A percentile compares a stretch with the other conserved stretches of the same genome.
Conservation (phyloP, 2,113 vertebrate genomes). For the Eurystomus gularis region DNA sequence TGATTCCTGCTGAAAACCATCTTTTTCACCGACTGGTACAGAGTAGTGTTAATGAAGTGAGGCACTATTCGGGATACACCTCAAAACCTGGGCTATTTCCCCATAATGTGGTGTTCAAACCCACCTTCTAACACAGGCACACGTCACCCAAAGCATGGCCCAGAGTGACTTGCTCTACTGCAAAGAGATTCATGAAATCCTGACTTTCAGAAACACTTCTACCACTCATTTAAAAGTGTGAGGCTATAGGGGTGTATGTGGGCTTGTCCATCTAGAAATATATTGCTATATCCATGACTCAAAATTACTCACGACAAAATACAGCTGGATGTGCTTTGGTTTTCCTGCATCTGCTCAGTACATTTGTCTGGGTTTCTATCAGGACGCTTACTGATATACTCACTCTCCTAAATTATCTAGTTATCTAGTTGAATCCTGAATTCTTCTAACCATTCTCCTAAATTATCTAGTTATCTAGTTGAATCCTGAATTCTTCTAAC, state of each 20-base stretch:
- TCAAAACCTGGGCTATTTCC: not conserved
- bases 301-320: not conserved
- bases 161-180: not conserved
- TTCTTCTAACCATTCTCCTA: not conserved
- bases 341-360: not conserved
- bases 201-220: not conserved
- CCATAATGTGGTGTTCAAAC: not conserved
- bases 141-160: not conserved
- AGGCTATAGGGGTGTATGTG: not conserved
- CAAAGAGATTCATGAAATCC: not conserved
- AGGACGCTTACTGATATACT: not conserved
- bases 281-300: not conserved
- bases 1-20: not conserved
- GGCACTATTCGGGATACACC: not conserved
- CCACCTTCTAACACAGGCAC: not conserved
- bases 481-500: not conserved
- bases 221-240: not conserved
- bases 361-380: not conserved
- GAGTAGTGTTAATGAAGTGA: not conserved
- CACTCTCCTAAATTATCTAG: not conserved
- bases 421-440: not conserved
- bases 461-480: not conserved
- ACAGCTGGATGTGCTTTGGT: not conserved
- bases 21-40: not conserved
- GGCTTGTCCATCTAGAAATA: not conserved